Base-by-base conservation (phyloP, 2,888 invertebrate species). In the Operophtera brumata region DNA sequence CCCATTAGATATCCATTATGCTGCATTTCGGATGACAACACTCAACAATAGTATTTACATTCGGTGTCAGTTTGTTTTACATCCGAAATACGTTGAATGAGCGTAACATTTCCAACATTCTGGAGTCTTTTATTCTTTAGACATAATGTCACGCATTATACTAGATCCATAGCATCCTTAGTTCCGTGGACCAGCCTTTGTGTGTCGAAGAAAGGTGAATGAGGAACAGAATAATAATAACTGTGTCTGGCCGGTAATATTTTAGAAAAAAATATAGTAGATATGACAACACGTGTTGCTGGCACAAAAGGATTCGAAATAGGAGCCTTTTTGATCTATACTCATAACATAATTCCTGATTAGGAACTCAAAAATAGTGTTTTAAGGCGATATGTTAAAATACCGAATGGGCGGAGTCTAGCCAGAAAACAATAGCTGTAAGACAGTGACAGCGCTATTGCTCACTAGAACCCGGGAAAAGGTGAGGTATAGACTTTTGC, bases 31-130 rank as follows among this genome's bases (percentile, higher is more conserved):
- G 75, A 80, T 84, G 85, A 84, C 84, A 86, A 80, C 86, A 77
- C 77, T 73, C 75, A 75, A 89, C 87, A 89, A 90, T 86, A 84
- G 83, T 90, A 88, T 89, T 90, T 89, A 89, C 86, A 87, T 88
- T 87, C 82, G 81, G 84, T 84, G 89, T 88, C 87, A 90, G 89
- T 88, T 88, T 89, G 88, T 89, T 89, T 88, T 88, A 87, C 86
- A 85, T 84, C 82, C 82, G 77, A 85, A 87, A 86, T 80, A 78
- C 81, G 81, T 82, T 86, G 84, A 86, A 87, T 84, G 77, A 81
- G 83, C 81, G 80, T 80, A 86, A 80, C 83, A 86, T 86, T 86
- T 80, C 79, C 71, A 78, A 77, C 80, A 82, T 86, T 82, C 77
- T 77, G 71, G 68, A 51, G 80, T 77, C 80, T 75, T 83, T 85